These are phyloP conservation scores for Lysandra coridon DNA, from an alignment of 2,888 invertebrate species.

Conservation along the genomic window DNA sequence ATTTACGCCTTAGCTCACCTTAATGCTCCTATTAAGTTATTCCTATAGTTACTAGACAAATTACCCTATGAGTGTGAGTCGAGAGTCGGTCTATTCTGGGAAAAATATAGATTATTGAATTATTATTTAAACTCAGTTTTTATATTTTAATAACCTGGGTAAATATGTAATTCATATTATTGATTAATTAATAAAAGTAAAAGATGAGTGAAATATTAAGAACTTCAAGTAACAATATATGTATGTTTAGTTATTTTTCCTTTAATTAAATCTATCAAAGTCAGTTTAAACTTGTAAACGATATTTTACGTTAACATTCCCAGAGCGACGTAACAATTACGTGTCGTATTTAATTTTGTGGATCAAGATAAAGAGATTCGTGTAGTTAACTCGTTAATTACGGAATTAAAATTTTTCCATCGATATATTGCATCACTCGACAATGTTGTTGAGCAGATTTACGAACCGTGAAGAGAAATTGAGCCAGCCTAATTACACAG, in stretches of 20 bases:
- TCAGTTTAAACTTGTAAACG: not conserved
- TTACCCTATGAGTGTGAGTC: not conserved
- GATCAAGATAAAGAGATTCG: constrained; percentile 25
- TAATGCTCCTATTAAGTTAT: constrained; percentile 5
- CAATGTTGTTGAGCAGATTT: constrained; percentile 59
- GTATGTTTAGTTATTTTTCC: not conserved
- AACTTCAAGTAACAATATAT: too few species aligned
- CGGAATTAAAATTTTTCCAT: constrained; percentile 32
- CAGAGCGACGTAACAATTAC: constrained; percentile 31
- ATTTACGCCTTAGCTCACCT: constrained; percentile 45
- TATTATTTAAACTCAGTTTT: not conserved
- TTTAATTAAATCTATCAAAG: not conserved
- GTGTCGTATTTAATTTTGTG: constrained; percentile 29
- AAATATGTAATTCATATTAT: too few species aligned
- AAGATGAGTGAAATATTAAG: too few species aligned
- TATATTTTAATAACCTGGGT: too few species aligned
- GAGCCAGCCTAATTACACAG: constrained; percentile 48
- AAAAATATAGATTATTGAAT: not conserved
- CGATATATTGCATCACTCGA: constrained; percentile 40
- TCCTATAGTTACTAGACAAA: not conserved
- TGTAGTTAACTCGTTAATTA: constrained; percentile 33
- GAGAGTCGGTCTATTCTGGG: not conserved
- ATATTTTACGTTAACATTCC: not conserved
- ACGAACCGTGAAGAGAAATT: constrained; percentile 60
- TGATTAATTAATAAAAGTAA: too few species aligned